Evolutionary conservation across 2,888 invertebrate genomes (phyloP).

Genomic region (Priocnemis perturbator): DNA sequence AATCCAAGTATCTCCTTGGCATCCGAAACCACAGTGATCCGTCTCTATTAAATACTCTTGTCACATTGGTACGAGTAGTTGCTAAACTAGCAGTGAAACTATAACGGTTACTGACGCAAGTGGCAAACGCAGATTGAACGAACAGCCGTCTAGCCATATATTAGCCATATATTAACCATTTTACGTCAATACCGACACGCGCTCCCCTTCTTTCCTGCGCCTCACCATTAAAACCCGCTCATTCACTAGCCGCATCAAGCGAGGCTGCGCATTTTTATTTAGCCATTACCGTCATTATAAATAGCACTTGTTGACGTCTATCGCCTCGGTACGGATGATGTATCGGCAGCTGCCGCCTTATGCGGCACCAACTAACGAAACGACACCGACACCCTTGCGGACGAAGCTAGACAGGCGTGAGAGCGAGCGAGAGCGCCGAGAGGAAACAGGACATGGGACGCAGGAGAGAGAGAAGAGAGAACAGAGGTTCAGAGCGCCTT

Average conservation of each 20-base stretch:
- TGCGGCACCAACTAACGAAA: constrained; percentile 1
- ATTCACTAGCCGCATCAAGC: background rate
- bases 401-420: too few relatives aligned
- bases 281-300: constrained; percentile 44
- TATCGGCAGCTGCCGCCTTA: constrained; percentile 54
- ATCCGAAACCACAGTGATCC: constrained; percentile 29
- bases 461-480: too few relatives aligned
- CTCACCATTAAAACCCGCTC: background rate
- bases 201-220: too few relatives aligned
- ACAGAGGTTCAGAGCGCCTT: constrained; percentile 24
- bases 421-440: too few relatives aligned
- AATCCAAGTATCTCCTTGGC: too few relatives aligned
- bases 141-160: constrained; percentile 17
- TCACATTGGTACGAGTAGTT: too few relatives aligned
- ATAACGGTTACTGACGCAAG: constrained; percentile 29
- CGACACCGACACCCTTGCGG: background rate
- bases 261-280: constrained; percentile 19
- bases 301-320: constrained; percentile 40
- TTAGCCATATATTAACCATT: constrained; percentile 7
- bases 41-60: constrained; percentile 41
- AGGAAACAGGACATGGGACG: too few relatives aligned
- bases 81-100: constrained; percentile 12
- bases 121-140: constrained; percentile 16
- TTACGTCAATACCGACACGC: too few relatives aligned
- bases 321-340: constrained; percentile 38